Conservation (phyloP, 2,888 invertebrate genomes). For the Eudasyphora cyanicolor region DNA sequence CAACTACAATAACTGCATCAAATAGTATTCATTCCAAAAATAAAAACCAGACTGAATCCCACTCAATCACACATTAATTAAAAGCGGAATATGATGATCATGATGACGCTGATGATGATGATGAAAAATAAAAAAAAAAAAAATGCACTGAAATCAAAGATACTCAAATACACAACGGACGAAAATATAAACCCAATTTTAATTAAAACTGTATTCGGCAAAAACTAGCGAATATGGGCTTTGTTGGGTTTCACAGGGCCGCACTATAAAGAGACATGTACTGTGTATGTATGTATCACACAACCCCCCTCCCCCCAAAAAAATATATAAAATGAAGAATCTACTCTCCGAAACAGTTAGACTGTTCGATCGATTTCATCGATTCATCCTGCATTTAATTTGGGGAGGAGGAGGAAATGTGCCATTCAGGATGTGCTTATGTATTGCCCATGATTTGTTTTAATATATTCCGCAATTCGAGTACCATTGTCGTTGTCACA, state of each 20-base stretch:
- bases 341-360: neutral
- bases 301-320: too few relatives aligned
- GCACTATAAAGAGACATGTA: too few relatives aligned
- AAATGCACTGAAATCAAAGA: neutral
- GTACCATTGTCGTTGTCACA: neutral
- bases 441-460: neutral
- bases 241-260: neutral
- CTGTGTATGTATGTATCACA: neutral
- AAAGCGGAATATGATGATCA: slow-evolving; percentile 24
- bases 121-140: neutral
- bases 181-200: slow-evolving; percentile 27
- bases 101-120: neutral
- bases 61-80: slow-evolving; percentile 34
- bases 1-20: neutral
- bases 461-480: neutral
- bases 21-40: slow-evolving; percentile 3
- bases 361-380: neutral
- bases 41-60: slow-evolving; percentile 1
- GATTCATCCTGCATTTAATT: slow-evolving; percentile 1
- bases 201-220: slow-evolving; percentile 22
- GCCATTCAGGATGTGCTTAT: neutral
- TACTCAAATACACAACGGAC: neutral
- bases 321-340: neutral
- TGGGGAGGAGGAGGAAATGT: neutral
- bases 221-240: neutral